Percentiles rank a stretch among this genome's conserved stretches.
Conservation (phyloP, 1,140 invertebrate genomes). For the Thaumatotibia leucotreta region DNA sequence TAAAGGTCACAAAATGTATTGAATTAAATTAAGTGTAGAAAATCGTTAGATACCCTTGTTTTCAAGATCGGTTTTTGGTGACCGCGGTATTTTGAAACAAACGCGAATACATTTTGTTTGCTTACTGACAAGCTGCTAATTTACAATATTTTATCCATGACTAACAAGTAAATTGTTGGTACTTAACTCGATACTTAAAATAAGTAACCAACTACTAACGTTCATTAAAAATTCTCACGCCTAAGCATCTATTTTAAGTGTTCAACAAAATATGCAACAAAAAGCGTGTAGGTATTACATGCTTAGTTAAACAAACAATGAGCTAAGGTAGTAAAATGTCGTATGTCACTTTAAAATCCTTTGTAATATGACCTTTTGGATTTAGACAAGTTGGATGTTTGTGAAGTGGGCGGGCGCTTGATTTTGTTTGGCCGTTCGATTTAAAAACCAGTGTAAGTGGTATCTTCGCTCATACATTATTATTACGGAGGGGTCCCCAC, state of each 20-base stretch:
- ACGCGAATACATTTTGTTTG: too few species aligned
- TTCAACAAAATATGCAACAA: conserved; percentile 43
- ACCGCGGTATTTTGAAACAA: too few species aligned
- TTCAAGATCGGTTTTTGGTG: too few species aligned
- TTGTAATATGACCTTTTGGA: not conserved
- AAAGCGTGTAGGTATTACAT: conserved; percentile 42
- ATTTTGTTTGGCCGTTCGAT: not conserved
- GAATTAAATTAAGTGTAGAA: too few species aligned
- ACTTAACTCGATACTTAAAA: not conserved
- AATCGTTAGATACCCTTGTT: too few species aligned
- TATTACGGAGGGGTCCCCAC: too few species aligned
- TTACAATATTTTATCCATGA: too few species aligned
- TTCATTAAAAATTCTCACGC: conserved; percentile 53
- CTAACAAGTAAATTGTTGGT: too few species aligned
- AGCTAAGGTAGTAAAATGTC: not conserved
- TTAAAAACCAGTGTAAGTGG: not conserved
- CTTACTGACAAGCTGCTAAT: too few species aligned
- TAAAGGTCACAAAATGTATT: too few species aligned
- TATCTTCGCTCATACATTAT: not conserved
- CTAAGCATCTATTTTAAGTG: conserved; percentile 45
- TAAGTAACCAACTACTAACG: conserved; percentile 27
- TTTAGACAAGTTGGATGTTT: not conserved
- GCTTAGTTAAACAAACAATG: conserved; percentile 55
- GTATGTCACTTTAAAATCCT: conserved; percentile 35
- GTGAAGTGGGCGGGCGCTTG: not conserved